Evolutionary conservation across 2,797 vertebrate genomes (phyloP), one percentile per base, ranked within the genome.

Genomic region (Uromys caudimaculatus): DNA sequence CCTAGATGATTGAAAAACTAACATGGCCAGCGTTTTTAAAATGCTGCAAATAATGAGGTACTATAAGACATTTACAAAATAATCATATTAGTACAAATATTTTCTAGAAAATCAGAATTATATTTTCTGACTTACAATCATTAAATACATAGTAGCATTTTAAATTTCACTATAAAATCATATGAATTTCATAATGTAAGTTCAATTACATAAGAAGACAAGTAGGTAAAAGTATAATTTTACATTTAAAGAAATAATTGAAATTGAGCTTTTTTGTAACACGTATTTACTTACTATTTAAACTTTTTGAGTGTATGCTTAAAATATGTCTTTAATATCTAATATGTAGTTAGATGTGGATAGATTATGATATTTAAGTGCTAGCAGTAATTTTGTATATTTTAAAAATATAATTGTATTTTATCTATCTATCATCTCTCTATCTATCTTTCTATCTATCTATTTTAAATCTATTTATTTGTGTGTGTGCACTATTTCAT

Each of bases 91-190:
- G 64, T 87, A 54, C 24, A 0, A 87, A 24, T 41, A 93, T 23
- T 44, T 94, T 8, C 27, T 78, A 90, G 58, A 88, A 91, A 90
- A 58, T 90, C 23, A 76, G 16, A 54, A 50, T 4, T 9, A 62
- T 81, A 91, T 62, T 91, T 90, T 54, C 41, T 73, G 58, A 56
- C 9, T 32, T 89, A 78, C 94, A 89, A 52, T 76, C 1, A 82
- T 41, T 50, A 86, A 75, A 60, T 6, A 50, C 16, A 85, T 41
- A 84, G 52, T 3, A 94, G 19, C 7, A 58, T 12, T 95, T 91
- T 75, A 90, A 91, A 6, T 81, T 89, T 95, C n/a, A 60, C 54
- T 86, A 32, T 21, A 92, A 88, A 96, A 91, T 76, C 0, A 86
- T 52, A 1, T 62, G 35, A 79, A 91, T 82, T 82, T 73, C 19